A percentile compares a stretch with the other conserved stretches of the same genome.
Evolutionary conservation across 2,888 invertebrate species (phyloP).

Genomic region (Rhopalosiphum nymphaeae): DNA sequence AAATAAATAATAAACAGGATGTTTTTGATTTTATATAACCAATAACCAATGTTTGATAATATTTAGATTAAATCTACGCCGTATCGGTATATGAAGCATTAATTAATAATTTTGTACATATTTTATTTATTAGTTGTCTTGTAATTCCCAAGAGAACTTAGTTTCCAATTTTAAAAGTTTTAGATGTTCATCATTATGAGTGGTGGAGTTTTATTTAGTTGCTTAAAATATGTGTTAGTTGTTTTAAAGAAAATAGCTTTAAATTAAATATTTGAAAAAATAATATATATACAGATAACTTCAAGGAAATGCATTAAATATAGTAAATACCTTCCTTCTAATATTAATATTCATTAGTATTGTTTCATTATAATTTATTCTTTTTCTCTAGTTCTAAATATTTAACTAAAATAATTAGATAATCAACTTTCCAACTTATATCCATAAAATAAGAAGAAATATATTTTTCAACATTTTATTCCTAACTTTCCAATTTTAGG

Average conservation of each 20-base stretch:
- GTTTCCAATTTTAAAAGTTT: too few relatives aligned
- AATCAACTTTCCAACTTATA: neutral
- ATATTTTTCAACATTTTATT: neutral
- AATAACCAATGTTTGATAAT: neutral
- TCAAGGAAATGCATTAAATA: too few relatives aligned
- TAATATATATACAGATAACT: too few relatives aligned
- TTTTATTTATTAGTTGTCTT: too few relatives aligned
- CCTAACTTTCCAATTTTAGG: slow-evolving; percentile 5
- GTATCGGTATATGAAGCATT: neutral
- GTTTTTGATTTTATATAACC: neutral
- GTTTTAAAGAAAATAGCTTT: too few relatives aligned
- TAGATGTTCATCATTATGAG: too few relatives aligned
- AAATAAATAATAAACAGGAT: neutral
- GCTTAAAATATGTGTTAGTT: too few relatives aligned
- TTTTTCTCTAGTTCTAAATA: neutral
- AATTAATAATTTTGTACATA: too few relatives aligned
- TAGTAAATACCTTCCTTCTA: too few relatives aligned
- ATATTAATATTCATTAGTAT: neutral
- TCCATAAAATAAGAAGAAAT: neutral
- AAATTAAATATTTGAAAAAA: too few relatives aligned
- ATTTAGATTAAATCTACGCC: neutral
- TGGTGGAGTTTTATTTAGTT: too few relatives aligned
- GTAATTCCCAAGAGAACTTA: too few relatives aligned
- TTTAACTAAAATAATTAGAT: neutral
- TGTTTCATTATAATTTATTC: neutral